Conservation (phyloP, 2,113 vertebrate genomes). For the Microtus pennsylvanicus region DNA sequence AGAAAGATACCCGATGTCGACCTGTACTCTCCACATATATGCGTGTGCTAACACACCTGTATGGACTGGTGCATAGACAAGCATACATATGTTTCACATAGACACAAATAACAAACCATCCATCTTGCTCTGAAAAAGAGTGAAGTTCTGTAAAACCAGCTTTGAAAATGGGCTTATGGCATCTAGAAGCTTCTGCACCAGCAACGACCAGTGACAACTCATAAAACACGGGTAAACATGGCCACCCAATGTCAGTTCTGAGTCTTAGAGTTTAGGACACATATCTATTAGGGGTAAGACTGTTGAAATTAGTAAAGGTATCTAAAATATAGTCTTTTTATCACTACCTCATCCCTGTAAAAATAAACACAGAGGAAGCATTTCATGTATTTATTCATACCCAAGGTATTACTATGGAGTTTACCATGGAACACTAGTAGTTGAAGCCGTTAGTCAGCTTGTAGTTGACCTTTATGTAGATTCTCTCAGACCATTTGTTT, state of each 20-base stretch:
- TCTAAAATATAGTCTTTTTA: not conserved
- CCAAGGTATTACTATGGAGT: not conserved
- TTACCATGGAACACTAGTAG: not conserved
- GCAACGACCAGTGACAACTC: not conserved
- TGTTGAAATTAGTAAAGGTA: not conserved
- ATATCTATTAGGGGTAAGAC: not conserved
- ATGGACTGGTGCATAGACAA: not conserved
- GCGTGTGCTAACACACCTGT: not conserved
- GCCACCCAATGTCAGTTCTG: not conserved
- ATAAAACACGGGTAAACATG: conserved; percentile 28
- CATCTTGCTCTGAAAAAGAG: not conserved
- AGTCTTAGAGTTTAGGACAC: conserved; percentile 14
- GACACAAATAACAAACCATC: not conserved
- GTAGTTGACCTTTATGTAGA: not conserved
- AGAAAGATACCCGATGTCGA: not conserved
- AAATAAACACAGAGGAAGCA: not conserved
- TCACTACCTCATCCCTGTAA: not conserved
- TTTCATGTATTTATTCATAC: not conserved
- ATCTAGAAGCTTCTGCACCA: not conserved
- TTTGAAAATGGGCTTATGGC: not conserved
- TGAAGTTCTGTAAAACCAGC: not conserved
- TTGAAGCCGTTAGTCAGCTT: not conserved
- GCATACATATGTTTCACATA: not conserved
- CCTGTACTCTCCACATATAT: not conserved
- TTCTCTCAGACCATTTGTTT: not conserved